Base-by-base conservation (phyloP, 2,797 vertebrate species). In the Protosalanx chinensis region DNA sequence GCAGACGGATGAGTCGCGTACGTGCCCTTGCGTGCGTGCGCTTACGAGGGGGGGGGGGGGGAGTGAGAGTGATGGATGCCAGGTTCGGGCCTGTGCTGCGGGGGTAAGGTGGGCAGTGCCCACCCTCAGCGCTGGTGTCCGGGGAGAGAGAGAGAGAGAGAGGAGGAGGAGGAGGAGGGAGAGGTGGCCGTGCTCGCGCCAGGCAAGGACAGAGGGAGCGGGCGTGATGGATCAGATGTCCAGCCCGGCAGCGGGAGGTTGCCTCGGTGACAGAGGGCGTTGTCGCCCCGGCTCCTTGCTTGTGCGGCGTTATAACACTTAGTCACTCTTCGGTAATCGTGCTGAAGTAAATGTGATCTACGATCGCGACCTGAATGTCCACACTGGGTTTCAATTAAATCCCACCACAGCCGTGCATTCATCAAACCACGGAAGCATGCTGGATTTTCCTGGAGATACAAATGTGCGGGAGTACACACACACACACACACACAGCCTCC, bases 1-100 rank as follows among this genome's bases (percentile, higher is more conserved):
- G 57, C 72, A 88, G 89, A 91, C 89, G 87, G 92, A 93, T 93
- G 89, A 86, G 20, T 13, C 61, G 74, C 73, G 78, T 78, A 80
- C 79, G 76, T 51, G 69, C 61, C 60, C 70, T n/a, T 75, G 78
- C 33, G 65, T 77, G 76, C 71, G 58, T 41, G 37, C 8, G 37
- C 37, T 41, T 41, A 41, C 8, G 37, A 41, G 37, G 82, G 74
- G 81, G 73, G 82, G 76, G 67, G 79, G 75, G 53, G 58, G 51
- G 72, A 72, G 73, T 67, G 67, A 71, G 73, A 29, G 78, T 85
- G 84, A 87, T 88, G 85, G 81, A 90, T 88, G 72, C 87, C 82
- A 84, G 74, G 70, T 69, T 74, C 68, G 67, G 76, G 71, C 57
- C 82, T 73, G 78, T 70, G 85, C 79, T 75, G 58, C 76, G 78